Percentiles rank a stretch among this genome's conserved stretches.
These are phyloP conservation scores for Drosophila mettleri DNA, from an alignment of 2,888 invertebrate genomes.

Conservation along the genomic window DNA sequence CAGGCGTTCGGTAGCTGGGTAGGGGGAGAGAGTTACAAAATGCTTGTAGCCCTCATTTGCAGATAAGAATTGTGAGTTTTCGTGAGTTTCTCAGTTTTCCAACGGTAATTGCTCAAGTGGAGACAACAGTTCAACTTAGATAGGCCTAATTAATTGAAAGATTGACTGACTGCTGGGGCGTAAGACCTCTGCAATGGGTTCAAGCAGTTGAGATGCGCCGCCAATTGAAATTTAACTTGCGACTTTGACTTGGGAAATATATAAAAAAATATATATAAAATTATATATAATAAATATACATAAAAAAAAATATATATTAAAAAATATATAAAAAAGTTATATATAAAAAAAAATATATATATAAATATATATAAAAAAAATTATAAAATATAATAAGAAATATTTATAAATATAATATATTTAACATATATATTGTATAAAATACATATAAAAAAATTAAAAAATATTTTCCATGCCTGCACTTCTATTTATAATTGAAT, in stretches of 20 bases:
- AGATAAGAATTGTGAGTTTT: constrained; percentile 40
- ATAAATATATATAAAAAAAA: no score
- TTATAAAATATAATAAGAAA: no score
- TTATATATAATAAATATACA: no score
- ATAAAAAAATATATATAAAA: not conserved
- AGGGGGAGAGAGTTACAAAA: constrained; percentile 14
- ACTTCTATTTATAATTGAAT: no score
- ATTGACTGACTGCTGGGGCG: constrained; percentile 26
- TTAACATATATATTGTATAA: no score
- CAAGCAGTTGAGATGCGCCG: constrained; percentile 3
- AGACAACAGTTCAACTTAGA: constrained; percentile 28
- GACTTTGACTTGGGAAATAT: constrained; percentile 23
- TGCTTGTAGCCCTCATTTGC: constrained; percentile 2
- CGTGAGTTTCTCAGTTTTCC: constrained; percentile 19
- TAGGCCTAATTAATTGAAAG: constrained; percentile 54
- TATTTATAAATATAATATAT: not conserved
- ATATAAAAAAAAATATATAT: no score
- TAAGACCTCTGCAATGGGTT: constrained; percentile 37
- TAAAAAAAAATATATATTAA: no score
- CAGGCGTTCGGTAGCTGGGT: no score
- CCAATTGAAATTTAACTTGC: constrained; percentile 38
- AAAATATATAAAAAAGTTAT: not conserved
- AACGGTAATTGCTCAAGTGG: constrained; percentile 46
- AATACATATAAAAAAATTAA: no score
- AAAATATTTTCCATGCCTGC: no score